Conservation (phyloP, 2,888 invertebrate species). For the Pyrochroa serraticornis region DNA sequence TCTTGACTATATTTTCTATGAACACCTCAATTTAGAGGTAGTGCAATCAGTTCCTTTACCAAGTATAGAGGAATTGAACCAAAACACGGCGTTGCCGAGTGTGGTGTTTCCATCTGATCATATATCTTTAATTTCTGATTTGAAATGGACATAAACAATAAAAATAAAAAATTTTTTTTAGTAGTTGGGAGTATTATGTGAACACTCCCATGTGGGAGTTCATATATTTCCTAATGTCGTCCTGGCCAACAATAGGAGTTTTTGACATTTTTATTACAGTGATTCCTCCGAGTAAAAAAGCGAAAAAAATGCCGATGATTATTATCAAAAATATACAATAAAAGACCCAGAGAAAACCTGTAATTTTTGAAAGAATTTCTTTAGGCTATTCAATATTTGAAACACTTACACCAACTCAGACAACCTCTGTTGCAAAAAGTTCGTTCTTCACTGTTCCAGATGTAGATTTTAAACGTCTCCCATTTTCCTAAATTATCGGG, state of each 20-base stretch:
- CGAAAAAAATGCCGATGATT: background rate
- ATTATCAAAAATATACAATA: background rate
- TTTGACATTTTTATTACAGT: background rate
- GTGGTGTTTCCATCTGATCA: conserved; percentile 93
- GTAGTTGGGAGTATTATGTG: background rate
- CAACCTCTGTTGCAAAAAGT: conserved; percentile 11
- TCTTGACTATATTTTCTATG: conserved; percentile 90
- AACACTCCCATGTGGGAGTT: background rate
- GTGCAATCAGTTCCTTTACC: conserved; percentile 82
- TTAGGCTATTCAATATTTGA: background rate
- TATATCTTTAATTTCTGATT: conserved; percentile 84
- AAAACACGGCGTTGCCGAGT: conserved; percentile 83
- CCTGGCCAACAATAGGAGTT: background rate
- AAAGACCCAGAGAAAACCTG: conserved; percentile 5
- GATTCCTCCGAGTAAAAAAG: background rate
- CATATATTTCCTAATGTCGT: background rate
- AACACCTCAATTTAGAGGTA: conserved; percentile 67
- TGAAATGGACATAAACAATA: conserved; percentile 62
- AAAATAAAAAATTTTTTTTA: background rate
- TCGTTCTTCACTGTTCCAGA: conserved; percentile 7
- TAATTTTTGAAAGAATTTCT: background rate
- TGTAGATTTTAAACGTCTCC: conserved; percentile 2
- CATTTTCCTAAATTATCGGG: conserved; percentile 10
- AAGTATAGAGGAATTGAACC: conserved; percentile 73
- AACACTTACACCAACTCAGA: conserved; percentile 9